Percentiles rank a stretch among this genome's conserved stretches.
phyloP scores from a whole-genome alignment of 2,888 invertebrate species.

The Trissonchulus sp. region DNA sequence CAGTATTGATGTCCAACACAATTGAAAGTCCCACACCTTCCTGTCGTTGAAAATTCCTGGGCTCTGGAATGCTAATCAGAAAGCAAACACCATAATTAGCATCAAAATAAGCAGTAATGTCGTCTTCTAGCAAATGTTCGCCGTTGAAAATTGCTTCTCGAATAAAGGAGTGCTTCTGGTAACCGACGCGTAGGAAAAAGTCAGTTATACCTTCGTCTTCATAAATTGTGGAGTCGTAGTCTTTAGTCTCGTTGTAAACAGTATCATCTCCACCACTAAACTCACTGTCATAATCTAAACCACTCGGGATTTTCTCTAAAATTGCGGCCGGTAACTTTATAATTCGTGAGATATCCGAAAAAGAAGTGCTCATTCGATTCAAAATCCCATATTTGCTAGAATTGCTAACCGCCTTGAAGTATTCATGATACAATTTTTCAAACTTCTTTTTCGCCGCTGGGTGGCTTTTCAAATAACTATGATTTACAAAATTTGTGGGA shows the following conservation, averaged over 20 bases:
- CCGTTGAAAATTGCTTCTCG: not conserved
- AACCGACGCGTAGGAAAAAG: not conserved
- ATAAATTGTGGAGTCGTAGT: no score
- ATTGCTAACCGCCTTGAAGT: not conserved
- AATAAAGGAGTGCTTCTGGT: not conserved
- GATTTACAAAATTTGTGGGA: slow-evolving; percentile 13
- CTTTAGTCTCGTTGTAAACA: not conserved
- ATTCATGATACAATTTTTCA: not conserved
- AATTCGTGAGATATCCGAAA: no score
- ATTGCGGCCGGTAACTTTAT: not conserved
- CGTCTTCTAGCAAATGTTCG: not conserved
- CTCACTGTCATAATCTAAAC: not conserved
- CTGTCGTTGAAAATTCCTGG: not conserved
- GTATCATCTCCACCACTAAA: not conserved
- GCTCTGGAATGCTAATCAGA: not conserved
- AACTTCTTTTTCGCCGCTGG: not conserved
- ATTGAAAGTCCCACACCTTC: not conserved
- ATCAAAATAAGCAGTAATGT: not conserved
- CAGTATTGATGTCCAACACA: not conserved
- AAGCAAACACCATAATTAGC: not conserved
- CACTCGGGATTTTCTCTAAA: not conserved
- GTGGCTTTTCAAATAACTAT: not conserved
- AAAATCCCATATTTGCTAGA: not conserved
- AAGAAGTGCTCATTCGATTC: not conserved
- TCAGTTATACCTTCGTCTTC: not conserved